phyloP scores from a whole-genome alignment of 2,113 vertebrate genomes.

The Macroglossus sobrinus region DNA sequence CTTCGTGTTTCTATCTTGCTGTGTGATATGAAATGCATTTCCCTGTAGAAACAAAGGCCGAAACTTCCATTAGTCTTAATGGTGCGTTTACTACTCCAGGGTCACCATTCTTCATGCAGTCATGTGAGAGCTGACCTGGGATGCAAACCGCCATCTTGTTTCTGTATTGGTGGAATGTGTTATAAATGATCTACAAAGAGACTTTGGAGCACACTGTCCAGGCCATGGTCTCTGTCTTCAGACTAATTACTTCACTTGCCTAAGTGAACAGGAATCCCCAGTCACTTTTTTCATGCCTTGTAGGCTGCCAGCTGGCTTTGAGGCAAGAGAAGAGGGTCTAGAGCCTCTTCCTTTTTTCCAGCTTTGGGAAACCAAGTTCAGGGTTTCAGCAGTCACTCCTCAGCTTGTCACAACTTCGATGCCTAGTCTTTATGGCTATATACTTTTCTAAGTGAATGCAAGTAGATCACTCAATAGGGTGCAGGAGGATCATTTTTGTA shows the following conservation, averaged over 20 bases:
- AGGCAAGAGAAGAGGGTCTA: background rate
- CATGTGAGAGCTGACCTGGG: background rate
- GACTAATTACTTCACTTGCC: background rate
- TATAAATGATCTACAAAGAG: background rate
- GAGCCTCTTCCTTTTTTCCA: background rate
- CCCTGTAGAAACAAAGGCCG: background rate
- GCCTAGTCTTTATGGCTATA: background rate
- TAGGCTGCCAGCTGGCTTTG: background rate
- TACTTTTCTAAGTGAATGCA: background rate
- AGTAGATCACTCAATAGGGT: background rate
- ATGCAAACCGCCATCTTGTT: background rate
- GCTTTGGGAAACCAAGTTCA: background rate
- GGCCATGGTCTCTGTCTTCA: background rate
- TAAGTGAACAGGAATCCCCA: background rate
- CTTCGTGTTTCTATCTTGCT: background rate
- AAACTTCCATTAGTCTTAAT: background rate
- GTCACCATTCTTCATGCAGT: accelerated
- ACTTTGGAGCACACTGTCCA: background rate
- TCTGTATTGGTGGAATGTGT: background rate
- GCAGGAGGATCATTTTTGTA: background rate
- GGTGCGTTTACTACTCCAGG: background rate
- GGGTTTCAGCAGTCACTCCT: background rate
- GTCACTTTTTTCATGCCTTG: background rate
- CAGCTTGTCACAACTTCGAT: background rate
- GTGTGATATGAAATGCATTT: background rate